Conservation (phyloP, 2,888 invertebrate genomes). For the Drosophila infuscata region DNA sequence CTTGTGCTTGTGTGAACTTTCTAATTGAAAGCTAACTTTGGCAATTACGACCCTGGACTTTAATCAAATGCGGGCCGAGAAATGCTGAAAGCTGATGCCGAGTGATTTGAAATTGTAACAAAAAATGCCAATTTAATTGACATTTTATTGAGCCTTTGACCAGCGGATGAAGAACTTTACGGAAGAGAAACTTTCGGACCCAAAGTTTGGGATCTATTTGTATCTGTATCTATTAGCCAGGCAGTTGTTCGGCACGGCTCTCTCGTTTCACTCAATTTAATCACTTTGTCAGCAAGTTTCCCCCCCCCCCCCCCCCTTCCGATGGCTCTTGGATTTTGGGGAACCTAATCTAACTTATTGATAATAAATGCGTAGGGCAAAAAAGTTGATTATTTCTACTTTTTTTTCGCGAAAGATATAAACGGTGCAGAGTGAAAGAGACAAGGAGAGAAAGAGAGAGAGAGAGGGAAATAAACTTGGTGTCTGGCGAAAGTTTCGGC, state of each 20-base stretch:
- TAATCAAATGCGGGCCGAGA: constrained; percentile 67
- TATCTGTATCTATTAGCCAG: constrained; percentile 52
- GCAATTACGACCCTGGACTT: constrained; percentile 71
- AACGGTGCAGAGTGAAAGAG: background rate
- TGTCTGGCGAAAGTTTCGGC: constrained; percentile 46
- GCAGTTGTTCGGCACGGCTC: constrained; percentile 40
- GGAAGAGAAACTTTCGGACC: constrained; percentile 5
- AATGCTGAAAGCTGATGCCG: constrained; percentile 3
- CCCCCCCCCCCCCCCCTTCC: constrained; percentile 2
- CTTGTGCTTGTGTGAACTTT: constrained; percentile 62
- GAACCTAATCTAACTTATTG: constrained; percentile 77
- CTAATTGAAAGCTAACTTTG: constrained; percentile 82
- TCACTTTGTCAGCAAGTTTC: constrained; percentile 81
- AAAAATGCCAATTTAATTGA: constrained; percentile 74
- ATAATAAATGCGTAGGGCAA: constrained; percentile 72
- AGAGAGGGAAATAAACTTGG: constrained; percentile 40
- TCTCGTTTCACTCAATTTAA: constrained; percentile 77
- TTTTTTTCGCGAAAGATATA: constrained; percentile 7
- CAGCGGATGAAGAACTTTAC: constrained; percentile 40
- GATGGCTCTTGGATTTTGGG: constrained; percentile 3
- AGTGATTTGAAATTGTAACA: constrained; percentile 56
- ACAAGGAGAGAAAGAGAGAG: background rate
- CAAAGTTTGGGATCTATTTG: constrained; percentile 53
- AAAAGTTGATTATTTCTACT: constrained; percentile 70
- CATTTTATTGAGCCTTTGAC: constrained; percentile 76